A percentile compares a stretch with the other conserved stretches of the same genome.
Evolutionary conservation across 1,140 invertebrate species (phyloP).

Genomic region (Drosophila ficusphila): DNA sequence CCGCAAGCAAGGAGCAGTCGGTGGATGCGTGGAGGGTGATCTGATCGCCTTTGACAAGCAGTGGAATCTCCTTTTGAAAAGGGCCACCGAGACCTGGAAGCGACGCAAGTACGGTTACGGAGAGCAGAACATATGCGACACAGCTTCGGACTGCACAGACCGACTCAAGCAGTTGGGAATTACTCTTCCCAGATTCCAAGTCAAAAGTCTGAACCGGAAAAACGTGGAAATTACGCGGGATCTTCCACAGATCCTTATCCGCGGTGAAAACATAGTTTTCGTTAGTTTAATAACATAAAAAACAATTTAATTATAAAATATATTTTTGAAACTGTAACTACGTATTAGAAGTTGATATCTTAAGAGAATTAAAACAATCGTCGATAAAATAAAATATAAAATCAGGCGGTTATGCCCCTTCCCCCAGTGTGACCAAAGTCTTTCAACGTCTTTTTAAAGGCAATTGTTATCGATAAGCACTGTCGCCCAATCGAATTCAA

Average conservation of each 20-base stretch:
- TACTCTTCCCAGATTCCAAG: constrained; percentile 84
- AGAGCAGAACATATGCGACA: constrained; percentile 57
- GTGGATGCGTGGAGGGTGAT: constrained; percentile 92
- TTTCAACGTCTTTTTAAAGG: too few species aligned
- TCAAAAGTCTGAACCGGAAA: constrained; percentile 86
- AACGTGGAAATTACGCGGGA: constrained; percentile 89
- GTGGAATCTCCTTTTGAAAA: constrained; percentile 95
- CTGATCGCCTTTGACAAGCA: constrained; percentile 96
- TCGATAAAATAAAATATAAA: too few species aligned
- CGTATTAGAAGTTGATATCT: too few species aligned
- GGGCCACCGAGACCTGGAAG: constrained; percentile 94
- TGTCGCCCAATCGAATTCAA: constrained; percentile 4
- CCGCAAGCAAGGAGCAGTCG: constrained; percentile 87
- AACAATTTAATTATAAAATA: too few species aligned
- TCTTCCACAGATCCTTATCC: constrained; percentile 91
- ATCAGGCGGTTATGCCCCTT: too few species aligned
- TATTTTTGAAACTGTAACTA: too few species aligned
- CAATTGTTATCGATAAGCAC: constrained; percentile 1
- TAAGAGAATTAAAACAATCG: too few species aligned
- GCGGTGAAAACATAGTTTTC: constrained; percentile 92
- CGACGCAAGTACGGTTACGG: constrained; percentile 85
- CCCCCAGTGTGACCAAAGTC: neutral
- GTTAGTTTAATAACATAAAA: constrained; percentile 20
- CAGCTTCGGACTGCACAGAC: constrained; percentile 38
- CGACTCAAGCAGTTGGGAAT: constrained; percentile 63